Evolutionary conservation across 2,888 invertebrate species (phyloP).

Genomic region (Drosophila suboccidentalis): DNA sequence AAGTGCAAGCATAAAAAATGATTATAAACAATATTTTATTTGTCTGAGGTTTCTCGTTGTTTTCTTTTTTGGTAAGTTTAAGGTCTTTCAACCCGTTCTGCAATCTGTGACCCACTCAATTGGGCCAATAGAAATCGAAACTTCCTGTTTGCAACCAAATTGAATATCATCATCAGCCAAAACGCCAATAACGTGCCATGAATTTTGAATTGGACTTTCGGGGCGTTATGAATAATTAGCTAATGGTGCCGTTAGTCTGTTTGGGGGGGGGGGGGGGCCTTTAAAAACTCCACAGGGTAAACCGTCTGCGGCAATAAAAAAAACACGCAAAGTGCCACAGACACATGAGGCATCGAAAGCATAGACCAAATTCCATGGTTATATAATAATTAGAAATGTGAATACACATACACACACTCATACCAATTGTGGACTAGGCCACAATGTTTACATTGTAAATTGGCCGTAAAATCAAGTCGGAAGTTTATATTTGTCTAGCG

Average conservation of each 20-base stretch:
- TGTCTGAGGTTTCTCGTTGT: not conserved
- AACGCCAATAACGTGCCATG: slow-evolving; percentile 49
- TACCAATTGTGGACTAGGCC: slow-evolving; percentile 1
- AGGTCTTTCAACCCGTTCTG: slow-evolving; percentile 51
- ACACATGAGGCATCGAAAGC: slow-evolving; percentile 46
- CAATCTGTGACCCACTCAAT: slow-evolving; percentile 18
- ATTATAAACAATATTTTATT: not conserved
- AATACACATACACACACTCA: not conserved
- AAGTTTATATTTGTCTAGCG: slow-evolving; percentile 31
- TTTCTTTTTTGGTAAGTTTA: not conserved
- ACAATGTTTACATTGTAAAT: slow-evolving; percentile 43
- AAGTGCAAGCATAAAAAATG: not conserved
- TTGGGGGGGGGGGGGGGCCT: not conserved
- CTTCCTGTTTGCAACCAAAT: slow-evolving; percentile 57
- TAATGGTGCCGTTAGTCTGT: slow-evolving; percentile 41
- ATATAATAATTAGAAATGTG: slow-evolving; percentile 43
- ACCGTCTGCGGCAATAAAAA: not conserved
- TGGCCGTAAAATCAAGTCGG: slow-evolving; percentile 30
- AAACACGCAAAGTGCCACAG: slow-evolving; percentile 42
- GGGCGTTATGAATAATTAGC: slow-evolving; percentile 52
- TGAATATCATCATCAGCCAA: slow-evolving; percentile 12
- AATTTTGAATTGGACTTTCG: slow-evolving; percentile 46
- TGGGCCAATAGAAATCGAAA: slow-evolving; percentile 64
- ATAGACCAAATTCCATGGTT: slow-evolving; percentile 45
- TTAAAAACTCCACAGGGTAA: slow-evolving; percentile 7